Conservation (phyloP, 2,797 vertebrate species). For the Amblyraja radiata region DNA sequence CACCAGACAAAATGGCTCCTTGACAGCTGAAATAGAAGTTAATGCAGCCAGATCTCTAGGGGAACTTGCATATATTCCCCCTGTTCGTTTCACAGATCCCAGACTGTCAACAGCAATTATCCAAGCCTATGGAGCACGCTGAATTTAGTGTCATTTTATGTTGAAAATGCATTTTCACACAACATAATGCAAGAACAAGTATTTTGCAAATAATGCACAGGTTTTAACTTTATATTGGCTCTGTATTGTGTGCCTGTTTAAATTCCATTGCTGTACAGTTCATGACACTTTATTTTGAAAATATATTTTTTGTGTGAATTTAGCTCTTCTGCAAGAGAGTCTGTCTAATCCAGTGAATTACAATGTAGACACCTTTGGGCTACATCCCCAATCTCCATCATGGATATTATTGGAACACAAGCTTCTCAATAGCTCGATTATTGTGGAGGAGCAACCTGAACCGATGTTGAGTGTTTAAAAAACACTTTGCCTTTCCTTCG, state of each 20-base stretch:
- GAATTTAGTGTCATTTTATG: neutral
- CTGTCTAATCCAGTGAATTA: neutral
- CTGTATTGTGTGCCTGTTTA: too few relatives aligned
- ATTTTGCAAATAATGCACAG: neutral
- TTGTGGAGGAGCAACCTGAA: neutral
- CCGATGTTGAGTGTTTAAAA: neutral
- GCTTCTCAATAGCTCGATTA: too few relatives aligned
- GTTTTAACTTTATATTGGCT: neutral
- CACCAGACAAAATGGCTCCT: neutral
- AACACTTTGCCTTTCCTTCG: too few relatives aligned
- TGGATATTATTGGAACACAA: neutral
- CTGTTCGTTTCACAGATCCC: neutral
- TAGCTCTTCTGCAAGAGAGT: neutral
- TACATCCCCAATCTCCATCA: neutral
- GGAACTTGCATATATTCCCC: neutral
- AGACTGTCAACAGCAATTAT: neutral
- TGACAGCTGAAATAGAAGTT: conserved; percentile 26
- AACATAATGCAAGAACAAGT: neutral
- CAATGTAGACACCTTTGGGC: too few relatives aligned
- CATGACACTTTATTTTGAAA: neutral
- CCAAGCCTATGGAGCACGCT: neutral
- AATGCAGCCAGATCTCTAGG: neutral
- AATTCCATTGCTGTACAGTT: neutral
- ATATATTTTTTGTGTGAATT: neutral
- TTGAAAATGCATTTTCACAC: neutral